Base-by-base conservation (phyloP, 1,140 invertebrate species). In the Bradysia coprophila region DNA sequence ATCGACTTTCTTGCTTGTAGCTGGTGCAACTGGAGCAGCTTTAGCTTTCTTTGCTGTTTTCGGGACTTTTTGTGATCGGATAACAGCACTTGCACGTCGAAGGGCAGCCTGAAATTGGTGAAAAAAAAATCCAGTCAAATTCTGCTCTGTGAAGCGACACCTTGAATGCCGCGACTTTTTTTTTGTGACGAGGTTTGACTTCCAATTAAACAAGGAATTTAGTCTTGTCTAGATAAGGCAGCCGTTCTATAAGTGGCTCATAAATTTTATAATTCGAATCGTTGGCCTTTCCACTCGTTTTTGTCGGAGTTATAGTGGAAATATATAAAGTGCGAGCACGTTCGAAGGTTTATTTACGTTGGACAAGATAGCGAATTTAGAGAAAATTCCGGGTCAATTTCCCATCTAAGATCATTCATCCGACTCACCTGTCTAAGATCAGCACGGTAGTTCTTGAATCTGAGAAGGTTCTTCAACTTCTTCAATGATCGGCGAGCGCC, bases 41-140 rank as follows among this genome's bases (percentile, higher is more conserved):
- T 72, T 72, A 23, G 65, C 66, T 21, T 60, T 58, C 63, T 87
- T 87, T 65, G 86, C 89, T 36, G 73, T 69, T 48, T 78, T 75
- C 43, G 78, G 67, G 43, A 81, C 76, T 59, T 85, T 81, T 65
- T 95, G 90, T 21, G 89, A 92, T 44, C 81, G 73, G 36, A 94
- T 64, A 47, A 95, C 80, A 44, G 90, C 89, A 59, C 86, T 91
- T 15, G 87, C 87, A 59, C 82, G 75, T 45, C 87, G 75, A n/a
- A 94, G 61, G 32, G 87, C 85, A 56, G 73, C 75, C 80, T 89
- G 42, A 46, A 55, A 50, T 48, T 19, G 28, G 55, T 53, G 50
- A 61, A 48, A 5, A 28, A 1, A 8, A 16, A 37, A 43, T 21
- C 8, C 15, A 39, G 9, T 39, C 13, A 21, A 39, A 38, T 5